phyloP scores from a whole-genome alignment of 2,888 invertebrate species.

The Colletes collaris region DNA sequence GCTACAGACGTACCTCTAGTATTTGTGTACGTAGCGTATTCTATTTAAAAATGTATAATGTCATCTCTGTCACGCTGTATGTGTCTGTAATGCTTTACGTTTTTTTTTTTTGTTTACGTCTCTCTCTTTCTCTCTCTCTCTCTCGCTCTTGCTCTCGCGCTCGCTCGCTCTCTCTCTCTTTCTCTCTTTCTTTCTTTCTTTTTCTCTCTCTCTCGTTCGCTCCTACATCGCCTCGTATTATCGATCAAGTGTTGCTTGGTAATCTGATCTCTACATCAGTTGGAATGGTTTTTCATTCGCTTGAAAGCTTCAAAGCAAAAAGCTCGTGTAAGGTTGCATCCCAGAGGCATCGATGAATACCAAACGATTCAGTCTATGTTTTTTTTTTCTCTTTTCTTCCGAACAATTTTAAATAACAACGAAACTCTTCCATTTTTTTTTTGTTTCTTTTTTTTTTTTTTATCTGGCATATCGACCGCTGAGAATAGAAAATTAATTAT shows the following conservation, averaged over 20 bases:
- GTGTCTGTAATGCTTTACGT: constrained; percentile 66
- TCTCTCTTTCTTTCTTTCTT: constrained; percentile 18
- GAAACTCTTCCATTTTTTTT: constrained; percentile 2
- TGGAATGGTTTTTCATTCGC: constrained; percentile 68
- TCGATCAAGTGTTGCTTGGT: constrained; percentile 59
- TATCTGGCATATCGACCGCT: constrained; percentile 39
- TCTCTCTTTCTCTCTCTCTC: constrained; percentile 16
- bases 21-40: constrained; percentile 71
- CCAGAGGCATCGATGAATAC: constrained; percentile 61
- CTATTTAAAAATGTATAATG: constrained; percentile 74
- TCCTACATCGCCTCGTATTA: constrained; percentile 33
- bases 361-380: constrained; percentile 62
- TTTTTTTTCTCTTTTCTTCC: constrained; percentile 25
- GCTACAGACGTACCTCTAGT: constrained; percentile 67
- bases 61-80: constrained; percentile 55
- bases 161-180: constrained; percentile 6
- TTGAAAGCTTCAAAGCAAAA: constrained; percentile 52
- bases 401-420: constrained; percentile 38
- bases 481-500: constrained; percentile 55
- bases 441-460: constrained; percentile 19
- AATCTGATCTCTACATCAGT: constrained; percentile 57
- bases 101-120: constrained; percentile 35
- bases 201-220: constrained; percentile 10
- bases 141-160: constrained; percentile 10
- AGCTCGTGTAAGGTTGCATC: constrained; percentile 48